Percentiles rank a stretch among this genome's conserved stretches.
Evolutionary conservation across 92 coral and sea anemone genomes (phyloP).

Genomic region (Pocillopora grandis): DNA sequence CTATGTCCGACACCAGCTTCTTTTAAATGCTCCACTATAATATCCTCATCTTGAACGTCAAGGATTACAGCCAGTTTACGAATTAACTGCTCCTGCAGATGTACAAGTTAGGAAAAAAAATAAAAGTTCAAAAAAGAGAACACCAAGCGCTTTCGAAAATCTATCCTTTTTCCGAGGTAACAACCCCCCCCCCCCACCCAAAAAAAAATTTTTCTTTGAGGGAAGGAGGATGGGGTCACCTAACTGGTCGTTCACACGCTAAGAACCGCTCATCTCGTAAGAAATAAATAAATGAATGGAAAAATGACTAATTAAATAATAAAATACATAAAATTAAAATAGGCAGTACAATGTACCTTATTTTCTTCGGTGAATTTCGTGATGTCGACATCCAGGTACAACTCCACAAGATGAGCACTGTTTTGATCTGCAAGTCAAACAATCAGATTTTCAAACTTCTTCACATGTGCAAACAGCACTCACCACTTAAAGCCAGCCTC

Average conservation of each 20-base stretch:
- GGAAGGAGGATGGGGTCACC: too few relatives aligned
- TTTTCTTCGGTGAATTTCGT: constrained; percentile 93
- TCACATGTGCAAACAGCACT: neutral
- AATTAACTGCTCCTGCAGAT: constrained; percentile 82
- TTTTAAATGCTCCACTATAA: constrained; percentile 90
- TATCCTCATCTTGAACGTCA: constrained; percentile 88
- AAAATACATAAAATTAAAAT: neutral
- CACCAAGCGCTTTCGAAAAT: too few relatives aligned
- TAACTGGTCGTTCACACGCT: too few relatives aligned
- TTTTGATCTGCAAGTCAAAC: constrained; percentile 72
- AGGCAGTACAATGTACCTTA: constrained; percentile 55
- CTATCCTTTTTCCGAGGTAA: too few relatives aligned
- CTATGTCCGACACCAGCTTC: constrained; percentile 99
- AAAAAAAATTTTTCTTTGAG: too few relatives aligned
- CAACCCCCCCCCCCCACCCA: too few relatives aligned
- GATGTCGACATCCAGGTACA: constrained; percentile 96
- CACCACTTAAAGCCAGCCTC: too few relatives aligned
- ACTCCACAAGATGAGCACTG: constrained; percentile 90
- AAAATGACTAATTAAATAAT: too few relatives aligned
- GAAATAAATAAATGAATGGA: too few relatives aligned
- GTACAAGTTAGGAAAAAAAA: too few relatives aligned
- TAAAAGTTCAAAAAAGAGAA: too few relatives aligned
- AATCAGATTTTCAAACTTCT: neutral
- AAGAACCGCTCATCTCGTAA: too few relatives aligned
- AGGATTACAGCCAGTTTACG: constrained; percentile 95